These are phyloP conservation scores for Spheniscus mendiculus DNA, from an alignment of 2,113 vertebrate genomes.

Conservation along the genomic window DNA sequence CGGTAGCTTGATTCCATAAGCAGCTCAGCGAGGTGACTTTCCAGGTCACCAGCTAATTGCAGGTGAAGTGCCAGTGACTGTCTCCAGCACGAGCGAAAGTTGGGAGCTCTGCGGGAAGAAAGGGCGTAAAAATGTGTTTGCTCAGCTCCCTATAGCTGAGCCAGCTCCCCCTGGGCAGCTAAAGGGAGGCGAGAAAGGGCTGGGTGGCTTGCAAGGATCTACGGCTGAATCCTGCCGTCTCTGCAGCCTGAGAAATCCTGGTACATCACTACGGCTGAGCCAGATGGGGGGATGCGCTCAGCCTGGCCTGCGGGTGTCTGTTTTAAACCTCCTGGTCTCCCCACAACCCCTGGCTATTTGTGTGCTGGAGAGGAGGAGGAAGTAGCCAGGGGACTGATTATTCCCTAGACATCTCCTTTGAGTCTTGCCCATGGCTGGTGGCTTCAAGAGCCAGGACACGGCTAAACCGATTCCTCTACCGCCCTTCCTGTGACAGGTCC, in stretches of 20 bases:
- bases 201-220: neutral
- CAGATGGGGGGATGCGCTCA: fast-evolving
- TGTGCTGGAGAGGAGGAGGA: neutral
- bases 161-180: neutral
- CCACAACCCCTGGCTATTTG: neutral
- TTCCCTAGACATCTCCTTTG: neutral
- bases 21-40: constrained; percentile 54
- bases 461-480: neutral
- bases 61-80: constrained; percentile 29
- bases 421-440: neutral
- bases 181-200: neutral
- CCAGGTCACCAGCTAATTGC: constrained; percentile 51
- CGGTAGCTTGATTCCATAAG: constrained; percentile 42
- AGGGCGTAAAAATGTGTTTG: neutral
- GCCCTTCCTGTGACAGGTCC: neutral
- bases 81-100: constrained; percentile 28
- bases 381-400: neutral
- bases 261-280: fast-evolving
- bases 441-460: neutral
- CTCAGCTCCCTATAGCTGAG: neutral
- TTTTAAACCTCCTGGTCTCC: neutral
- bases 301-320: fast-evolving
- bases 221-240: fast-evolving
- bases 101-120: neutral
- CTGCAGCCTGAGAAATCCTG: neutral